Base-by-base conservation (phyloP, 2,888 invertebrate species). In the Corbicula japonica region DNA sequence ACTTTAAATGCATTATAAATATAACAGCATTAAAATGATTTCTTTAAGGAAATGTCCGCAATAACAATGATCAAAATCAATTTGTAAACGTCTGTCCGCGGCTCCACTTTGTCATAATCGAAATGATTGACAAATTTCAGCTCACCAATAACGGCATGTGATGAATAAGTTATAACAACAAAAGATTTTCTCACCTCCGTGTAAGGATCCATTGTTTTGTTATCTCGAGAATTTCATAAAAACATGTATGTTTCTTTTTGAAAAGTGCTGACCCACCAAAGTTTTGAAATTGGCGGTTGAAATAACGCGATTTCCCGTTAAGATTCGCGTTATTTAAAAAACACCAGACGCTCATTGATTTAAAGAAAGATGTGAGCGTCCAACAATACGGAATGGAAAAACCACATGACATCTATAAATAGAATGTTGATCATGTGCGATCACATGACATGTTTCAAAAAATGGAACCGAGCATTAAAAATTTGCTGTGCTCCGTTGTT, bases 251-350 rank as follows among this genome's bases (percentile, higher is more conserved):
- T 50, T 46, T 62, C 46, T 48, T 60, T 52, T 58, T 38, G 44
- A 74, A 74, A 44, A 58, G 50, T 48, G 58, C 35, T 65, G 73
- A 62, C 61, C 38, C 30, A 52, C 21, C 44, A 56, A 32, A 38
- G 44, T 76, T 91, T 89, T 84, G 84, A 89, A 90, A 80, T 87
- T 89, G 89, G 91, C 90, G 90, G 91, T 90, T 89, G 76, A 84
- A 81, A 60, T 88, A 82, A 83, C 89, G 89, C 69, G 65, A n/a
- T 68, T 41, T 90, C 86, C 84, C 89, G 89, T 70, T 72, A 65
- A 60, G 68, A 63, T 62, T 56, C 65, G 74, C 74, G 80, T 61
- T 60, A 62, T 69, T 38, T 75, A 62, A 56, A 60, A 58, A 48
- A 32, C n/a, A 28, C 63, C 10, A 72, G 63, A 32, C 72, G 68